phyloP scores from a whole-genome alignment of 2,797 vertebrate genomes.

The Dermochelys coriacea region DNA sequence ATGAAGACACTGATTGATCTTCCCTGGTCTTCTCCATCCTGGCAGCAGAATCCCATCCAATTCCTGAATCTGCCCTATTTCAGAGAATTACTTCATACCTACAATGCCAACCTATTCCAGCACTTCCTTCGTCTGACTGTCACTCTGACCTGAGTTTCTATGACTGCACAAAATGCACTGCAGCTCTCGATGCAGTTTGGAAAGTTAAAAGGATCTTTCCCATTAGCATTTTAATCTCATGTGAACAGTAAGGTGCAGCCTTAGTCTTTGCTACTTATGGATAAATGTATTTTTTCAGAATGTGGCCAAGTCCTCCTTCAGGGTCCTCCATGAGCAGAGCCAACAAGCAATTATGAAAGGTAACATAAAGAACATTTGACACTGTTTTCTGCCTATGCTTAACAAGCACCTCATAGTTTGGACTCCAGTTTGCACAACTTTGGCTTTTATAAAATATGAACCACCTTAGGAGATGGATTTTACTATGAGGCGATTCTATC shows the following conservation, averaged over 20 bases:
- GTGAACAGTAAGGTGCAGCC: conserved; percentile 65
- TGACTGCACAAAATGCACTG: conserved; percentile 48
- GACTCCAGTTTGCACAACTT: conserved; percentile 63
- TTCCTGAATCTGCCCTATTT: not conserved
- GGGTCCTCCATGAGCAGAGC: conserved; percentile 50
- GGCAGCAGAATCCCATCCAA: not conserved
- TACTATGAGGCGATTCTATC: conserved; percentile 69
- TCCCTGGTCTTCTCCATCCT: not conserved
- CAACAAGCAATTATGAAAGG: conserved; percentile 65
- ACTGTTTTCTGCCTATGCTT: conserved; percentile 65
- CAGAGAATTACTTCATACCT: not conserved
- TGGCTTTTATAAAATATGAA: conserved; percentile 74
- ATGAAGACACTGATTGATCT: not conserved
- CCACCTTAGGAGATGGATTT: conserved; percentile 73
- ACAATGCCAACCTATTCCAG: not conserved
- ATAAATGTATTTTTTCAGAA: conserved; percentile 68
- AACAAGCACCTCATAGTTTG: conserved; percentile 53
- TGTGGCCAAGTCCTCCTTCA: conserved; percentile 60
- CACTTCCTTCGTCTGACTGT: conserved; percentile 1
- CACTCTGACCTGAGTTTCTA: conserved; percentile 1
- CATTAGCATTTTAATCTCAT: conserved; percentile 61
- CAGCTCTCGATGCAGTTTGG: conserved; percentile 59
- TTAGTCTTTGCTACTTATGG: conserved; percentile 56
- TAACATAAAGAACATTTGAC: conserved; percentile 68
- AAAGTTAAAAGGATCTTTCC: conserved; percentile 63